These are phyloP conservation scores for Herpailurus yagouaroundi DNA, from an alignment of 2,113 vertebrate genomes.

Conservation along the genomic window DNA sequence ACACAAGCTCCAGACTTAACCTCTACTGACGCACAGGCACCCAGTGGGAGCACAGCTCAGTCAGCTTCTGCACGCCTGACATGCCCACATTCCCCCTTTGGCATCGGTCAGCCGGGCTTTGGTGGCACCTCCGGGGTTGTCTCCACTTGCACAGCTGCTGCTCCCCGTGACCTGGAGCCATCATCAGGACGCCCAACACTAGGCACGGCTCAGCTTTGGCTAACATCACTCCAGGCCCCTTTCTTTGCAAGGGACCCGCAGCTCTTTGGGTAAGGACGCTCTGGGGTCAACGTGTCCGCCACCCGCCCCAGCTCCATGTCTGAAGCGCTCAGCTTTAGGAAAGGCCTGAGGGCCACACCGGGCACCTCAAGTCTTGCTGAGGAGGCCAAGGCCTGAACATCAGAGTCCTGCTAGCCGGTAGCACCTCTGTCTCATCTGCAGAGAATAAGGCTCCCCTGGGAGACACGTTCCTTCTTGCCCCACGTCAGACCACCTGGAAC, in stretches of 20 bases:
- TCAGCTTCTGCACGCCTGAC: constrained; percentile 79
- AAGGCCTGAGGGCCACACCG: neutral
- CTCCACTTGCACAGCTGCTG: constrained; percentile 75
- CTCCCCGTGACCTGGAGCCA: constrained; percentile 64
- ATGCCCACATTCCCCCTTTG: constrained; percentile 70
- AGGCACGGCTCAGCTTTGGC: constrained; percentile 37
- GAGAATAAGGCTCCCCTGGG: constrained; percentile 33
- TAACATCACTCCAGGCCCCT: constrained; percentile 78
- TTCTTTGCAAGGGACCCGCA: constrained; percentile 82
- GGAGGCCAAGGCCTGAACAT: neutral
- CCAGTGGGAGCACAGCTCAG: constrained; percentile 81
- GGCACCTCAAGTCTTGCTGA: neutral
- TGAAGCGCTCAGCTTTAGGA: neutral
- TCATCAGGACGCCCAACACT: constrained; percentile 82
- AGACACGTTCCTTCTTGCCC: constrained; percentile 66
- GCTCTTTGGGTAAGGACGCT: neutral
- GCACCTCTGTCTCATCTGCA: neutral
- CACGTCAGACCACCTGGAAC: constrained; percentile 15
- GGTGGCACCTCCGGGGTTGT: constrained; percentile 40
- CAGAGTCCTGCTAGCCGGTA: neutral
- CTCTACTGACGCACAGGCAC: constrained; percentile 44
- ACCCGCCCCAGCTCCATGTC: neutral
- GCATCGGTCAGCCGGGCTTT: constrained; percentile 47
- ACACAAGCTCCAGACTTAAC: fast-evolving
- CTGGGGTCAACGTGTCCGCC: neutral